phyloP scores from a whole-genome alignment of 2,797 vertebrate species.

The Spheniscus humboldti region DNA sequence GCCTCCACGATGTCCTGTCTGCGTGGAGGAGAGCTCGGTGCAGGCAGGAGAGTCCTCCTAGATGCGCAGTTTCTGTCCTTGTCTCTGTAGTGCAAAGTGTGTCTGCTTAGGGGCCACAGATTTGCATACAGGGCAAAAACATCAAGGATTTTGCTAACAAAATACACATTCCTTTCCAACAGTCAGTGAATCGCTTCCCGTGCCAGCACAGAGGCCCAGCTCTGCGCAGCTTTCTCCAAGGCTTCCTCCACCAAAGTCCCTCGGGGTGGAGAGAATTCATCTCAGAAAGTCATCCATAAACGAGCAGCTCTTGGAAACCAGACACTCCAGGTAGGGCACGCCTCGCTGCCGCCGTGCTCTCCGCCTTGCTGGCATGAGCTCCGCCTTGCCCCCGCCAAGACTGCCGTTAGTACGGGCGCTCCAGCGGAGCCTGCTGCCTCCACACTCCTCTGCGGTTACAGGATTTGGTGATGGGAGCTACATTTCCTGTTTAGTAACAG shows the following conservation, averaged over 20 bases:
- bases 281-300: constrained; percentile 77
- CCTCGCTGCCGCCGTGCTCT: background rate
- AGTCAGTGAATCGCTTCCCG: constrained; percentile 67
- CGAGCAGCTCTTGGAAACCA: constrained; percentile 73
- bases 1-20: fast-evolving
- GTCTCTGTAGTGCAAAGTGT: background rate
- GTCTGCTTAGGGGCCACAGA: background rate
- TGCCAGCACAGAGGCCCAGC: constrained; percentile 78
- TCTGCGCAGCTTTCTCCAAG: constrained; percentile 89
- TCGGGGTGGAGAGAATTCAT: constrained; percentile 75
- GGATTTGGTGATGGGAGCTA: background rate
- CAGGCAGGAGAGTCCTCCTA: background rate
- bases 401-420: background rate
- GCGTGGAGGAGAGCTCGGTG: background rate
- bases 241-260: constrained; percentile 83
- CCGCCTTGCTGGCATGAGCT: background rate
- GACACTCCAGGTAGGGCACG: constrained; percentile 69
- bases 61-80: background rate
- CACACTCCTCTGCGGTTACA: background rate
- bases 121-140: background rate
- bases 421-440: background rate
- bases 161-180: background rate
- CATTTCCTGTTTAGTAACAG: background rate
- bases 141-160: background rate
- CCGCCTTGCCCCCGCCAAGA: background rate